These are phyloP conservation scores for Zootoca vivipara DNA, from an alignment of 2,113 vertebrate genomes.

Conservation along the genomic window DNA sequence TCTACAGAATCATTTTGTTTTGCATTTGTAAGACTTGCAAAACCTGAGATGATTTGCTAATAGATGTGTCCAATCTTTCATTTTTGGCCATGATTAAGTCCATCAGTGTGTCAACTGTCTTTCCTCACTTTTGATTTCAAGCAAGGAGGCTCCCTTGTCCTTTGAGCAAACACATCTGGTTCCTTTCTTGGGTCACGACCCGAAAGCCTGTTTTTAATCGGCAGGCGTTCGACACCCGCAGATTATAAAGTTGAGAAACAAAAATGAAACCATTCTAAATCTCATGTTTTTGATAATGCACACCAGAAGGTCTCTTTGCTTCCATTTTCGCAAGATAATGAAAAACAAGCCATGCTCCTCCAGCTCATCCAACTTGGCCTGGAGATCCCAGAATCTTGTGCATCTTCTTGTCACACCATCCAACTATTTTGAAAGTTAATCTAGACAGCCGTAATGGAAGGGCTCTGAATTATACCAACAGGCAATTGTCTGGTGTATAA, in stretches of 20 bases:
- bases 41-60: not conserved
- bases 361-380: not conserved
- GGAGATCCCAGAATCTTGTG: not conserved
- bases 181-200: not conserved
- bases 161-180: constrained; percentile 15
- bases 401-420: not conserved
- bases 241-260: constrained; percentile 2
- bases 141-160: not conserved
- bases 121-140: not conserved
- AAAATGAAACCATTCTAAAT: constrained; percentile 3
- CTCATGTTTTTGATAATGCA: constrained; percentile 3
- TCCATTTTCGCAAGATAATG: constrained; percentile 16
- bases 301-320: not conserved
- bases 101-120: not conserved
- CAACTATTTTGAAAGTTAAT: constrained; percentile 5
- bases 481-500: not conserved
- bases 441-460: not conserved
- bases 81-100: not conserved
- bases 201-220: constrained; percentile 13
- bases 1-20: not conserved
- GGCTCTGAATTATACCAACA: not conserved
- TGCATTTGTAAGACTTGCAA: not conserved
- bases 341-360: not conserved
- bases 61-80: not conserved
- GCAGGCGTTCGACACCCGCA: not conserved